phyloP scores from a whole-genome alignment of 2,797 vertebrate genomes.

The Dromococcyx pavoninus region DNA sequence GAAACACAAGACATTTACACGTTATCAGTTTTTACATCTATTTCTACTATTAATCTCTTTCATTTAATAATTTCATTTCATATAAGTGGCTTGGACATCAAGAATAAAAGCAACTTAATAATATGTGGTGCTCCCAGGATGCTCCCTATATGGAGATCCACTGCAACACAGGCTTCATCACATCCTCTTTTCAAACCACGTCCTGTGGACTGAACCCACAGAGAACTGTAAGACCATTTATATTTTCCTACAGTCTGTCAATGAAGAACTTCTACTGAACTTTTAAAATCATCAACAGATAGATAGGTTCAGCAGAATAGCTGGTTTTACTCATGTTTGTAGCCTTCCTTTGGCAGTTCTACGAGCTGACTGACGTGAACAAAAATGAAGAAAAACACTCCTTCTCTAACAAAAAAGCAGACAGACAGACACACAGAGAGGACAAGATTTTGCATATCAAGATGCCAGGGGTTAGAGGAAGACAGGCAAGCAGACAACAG shows the following conservation, averaged over 20 bases:
- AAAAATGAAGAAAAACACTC: neutral
- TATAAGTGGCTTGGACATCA: neutral
- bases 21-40: neutral
- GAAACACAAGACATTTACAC: neutral
- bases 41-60: neutral
- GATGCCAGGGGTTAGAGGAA: neutral
- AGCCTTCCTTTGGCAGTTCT: neutral
- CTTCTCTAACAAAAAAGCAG: neutral
- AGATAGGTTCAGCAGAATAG: neutral
- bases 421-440: neutral
- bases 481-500: neutral
- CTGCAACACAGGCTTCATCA: neutral
- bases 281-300: neutral
- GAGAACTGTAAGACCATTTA: neutral
- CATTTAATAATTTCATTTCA: neutral
- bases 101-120: neutral
- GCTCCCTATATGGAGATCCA: neutral
- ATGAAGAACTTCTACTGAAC: neutral
- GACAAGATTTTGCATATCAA: neutral
- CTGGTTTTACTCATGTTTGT: neutral
- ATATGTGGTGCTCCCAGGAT: neutral
- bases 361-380: neutral
- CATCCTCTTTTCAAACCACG: neutral
- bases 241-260: neutral
- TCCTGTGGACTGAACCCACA: neutral